Conservation (phyloP, 2,113 vertebrate species). For the Setophaga coronata region DNA sequence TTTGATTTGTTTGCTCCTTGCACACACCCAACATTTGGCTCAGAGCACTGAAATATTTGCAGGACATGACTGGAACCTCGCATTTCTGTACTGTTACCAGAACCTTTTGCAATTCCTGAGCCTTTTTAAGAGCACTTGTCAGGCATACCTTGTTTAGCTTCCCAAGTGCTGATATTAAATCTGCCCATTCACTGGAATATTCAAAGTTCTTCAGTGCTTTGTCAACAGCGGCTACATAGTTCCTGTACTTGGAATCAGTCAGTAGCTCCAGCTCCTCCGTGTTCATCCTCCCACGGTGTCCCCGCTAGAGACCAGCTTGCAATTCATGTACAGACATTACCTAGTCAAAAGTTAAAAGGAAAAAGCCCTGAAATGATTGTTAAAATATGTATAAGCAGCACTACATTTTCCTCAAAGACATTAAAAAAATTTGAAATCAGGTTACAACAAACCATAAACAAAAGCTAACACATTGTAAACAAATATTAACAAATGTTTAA, state of each 20-base stretch:
- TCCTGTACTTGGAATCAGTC: constrained; percentile 97
- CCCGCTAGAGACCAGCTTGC: constrained; percentile 77
- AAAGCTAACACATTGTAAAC: neutral
- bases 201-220: constrained; percentile 99
- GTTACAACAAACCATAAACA: neutral
- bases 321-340: constrained; percentile 84
- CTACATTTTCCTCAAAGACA: neutral
- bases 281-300: constrained; percentile 93
- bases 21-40: neutral
- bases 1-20: neutral
- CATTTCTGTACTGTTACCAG: neutral
- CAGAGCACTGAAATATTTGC: neutral
- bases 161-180: constrained; percentile 96
- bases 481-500: neutral
- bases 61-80: neutral
- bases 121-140: neutral
- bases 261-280: constrained; percentile 96
- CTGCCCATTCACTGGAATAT: constrained; percentile 99
- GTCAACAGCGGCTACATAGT: constrained; percentile 97
- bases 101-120: neutral
- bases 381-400: neutral
- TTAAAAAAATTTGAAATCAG: neutral
- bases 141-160: constrained; percentile 94
- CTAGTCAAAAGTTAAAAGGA: constrained; percentile 59
- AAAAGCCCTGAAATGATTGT: neutral